Base-by-base conservation (phyloP, 2,888 invertebrate genomes). In the Gandaritis pyraliata region DNA sequence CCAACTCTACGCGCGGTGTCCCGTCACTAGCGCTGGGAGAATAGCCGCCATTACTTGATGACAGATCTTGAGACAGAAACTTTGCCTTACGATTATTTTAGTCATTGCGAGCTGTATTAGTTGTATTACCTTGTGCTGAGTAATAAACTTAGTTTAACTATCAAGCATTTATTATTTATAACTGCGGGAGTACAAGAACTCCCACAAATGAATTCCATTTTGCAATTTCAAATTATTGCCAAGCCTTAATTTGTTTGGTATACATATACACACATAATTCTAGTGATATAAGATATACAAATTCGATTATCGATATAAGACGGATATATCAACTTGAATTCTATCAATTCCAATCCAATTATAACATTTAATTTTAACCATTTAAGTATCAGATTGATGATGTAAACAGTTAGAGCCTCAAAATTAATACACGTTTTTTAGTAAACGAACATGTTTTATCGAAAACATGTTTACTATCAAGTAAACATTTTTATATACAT, bases 221-320 rank as follows among this genome's bases (percentile, higher is more conserved):
- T 74, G 70, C 81, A 81, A 81, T 70, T 77, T 78, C 77, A 85
- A 84, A 81, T 91, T 88, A 90, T 88, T 91, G 91, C 91, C 89
- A 90, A 90, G 90, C 90, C 81, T 88, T 88, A 78, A 81, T 82
- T 83, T 84, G 77, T 80, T 83, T 76, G 70, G 68, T 77, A 80
- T 41, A 16, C 78, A 76, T 83, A 80, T 41, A 16, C 78, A 76
- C 83, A 77, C 69, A 49, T 16, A 43, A 90, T 46, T 68, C 88
- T 92, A 91, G 81, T 91, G 91, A 91, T 92, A 91, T 87, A 80
- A 80, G 74, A 83, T 87, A 43, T 43, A 86, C 84, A 91, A 90
- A 90, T 91, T 91, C 90, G 88, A 87, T 83, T 83, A 88, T 86
- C 86, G 89, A 91, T 90, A 90, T 86, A 82, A 87, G 85, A 88